Conservation (phyloP, 2,888 invertebrate species). For the Meandrusa payeni region DNA sequence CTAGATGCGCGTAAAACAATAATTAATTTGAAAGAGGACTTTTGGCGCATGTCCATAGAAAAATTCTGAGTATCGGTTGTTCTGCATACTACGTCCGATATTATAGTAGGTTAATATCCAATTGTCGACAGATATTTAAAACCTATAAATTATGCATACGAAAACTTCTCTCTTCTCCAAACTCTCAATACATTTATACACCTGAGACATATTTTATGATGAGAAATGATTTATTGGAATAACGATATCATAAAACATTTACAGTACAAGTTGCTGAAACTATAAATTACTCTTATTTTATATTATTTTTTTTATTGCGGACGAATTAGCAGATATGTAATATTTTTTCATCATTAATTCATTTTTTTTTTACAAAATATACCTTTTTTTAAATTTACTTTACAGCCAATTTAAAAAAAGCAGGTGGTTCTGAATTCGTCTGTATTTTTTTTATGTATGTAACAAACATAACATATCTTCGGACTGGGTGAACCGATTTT, state of each 20-base stretch:
- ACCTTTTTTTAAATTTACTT: neutral
- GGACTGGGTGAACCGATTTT: no score
- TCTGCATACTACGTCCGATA: neutral
- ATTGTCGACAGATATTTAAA: constrained; percentile 12
- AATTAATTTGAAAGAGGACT: constrained; percentile 74
- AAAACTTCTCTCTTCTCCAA: neutral
- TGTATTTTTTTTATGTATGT: no score
- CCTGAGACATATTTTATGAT: constrained; percentile 9
- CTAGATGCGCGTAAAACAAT: constrained; percentile 73
- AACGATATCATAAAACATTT: constrained; percentile 5
- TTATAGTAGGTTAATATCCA: constrained; percentile 7
- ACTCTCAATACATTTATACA: neutral
- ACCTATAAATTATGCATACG: constrained; percentile 6
- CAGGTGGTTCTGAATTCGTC: no score
- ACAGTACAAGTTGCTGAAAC: neutral
- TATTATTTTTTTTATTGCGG: no score
- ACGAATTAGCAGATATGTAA: no score
- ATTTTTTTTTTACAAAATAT: neutral
- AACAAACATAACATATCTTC: no score
- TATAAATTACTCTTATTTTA: neutral
- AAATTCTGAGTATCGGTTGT: constrained; percentile 46
- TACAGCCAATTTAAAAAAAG: no score
- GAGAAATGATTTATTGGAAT: constrained; percentile 7
- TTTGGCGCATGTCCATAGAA: constrained; percentile 67
- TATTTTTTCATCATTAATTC: neutral